Evolutionary conservation across 2,113 vertebrate genomes (phyloP).

Genomic region (Perognathus longimembris): DNA sequence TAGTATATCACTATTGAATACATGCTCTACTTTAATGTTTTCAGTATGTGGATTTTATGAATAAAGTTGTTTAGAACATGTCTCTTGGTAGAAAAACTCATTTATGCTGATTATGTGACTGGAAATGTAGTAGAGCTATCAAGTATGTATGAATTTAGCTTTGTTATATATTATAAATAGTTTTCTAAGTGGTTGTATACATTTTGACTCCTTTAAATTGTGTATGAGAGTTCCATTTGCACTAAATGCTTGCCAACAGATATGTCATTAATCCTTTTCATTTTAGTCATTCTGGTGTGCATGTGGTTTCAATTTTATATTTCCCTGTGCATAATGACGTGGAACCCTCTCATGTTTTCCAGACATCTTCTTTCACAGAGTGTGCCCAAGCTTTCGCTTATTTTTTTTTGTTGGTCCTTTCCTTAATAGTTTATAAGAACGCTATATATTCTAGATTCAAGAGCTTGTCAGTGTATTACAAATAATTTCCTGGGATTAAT

Average conservation of each 20-base stretch:
- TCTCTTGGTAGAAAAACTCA: not conserved
- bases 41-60: not conserved
- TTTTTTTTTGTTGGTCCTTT: not conserved
- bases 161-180: not conserved
- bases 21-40: not conserved
- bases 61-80: not conserved
- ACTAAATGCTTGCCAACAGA: not conserved
- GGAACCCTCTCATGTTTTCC: not conserved
- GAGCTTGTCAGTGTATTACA: not conserved
- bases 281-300: not conserved
- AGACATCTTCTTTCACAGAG: conserved; percentile 6
- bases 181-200: not conserved
- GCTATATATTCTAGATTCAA: not conserved
- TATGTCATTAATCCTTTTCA: not conserved
- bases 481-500: not conserved
- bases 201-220: not conserved
- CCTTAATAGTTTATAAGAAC: conserved; percentile 15
- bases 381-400: not conserved
- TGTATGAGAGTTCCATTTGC: conserved; percentile 1
- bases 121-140: not conserved
- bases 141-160: not conserved
- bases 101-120: not conserved
- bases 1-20: too few species aligned
- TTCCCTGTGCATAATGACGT: not conserved
- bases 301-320: conserved; percentile 4